Percentiles rank a stretch among this genome's conserved stretches.
These are phyloP conservation scores for Odontomyia ornata DNA, from an alignment of 2,888 invertebrate species.

Conservation along the genomic window DNA sequence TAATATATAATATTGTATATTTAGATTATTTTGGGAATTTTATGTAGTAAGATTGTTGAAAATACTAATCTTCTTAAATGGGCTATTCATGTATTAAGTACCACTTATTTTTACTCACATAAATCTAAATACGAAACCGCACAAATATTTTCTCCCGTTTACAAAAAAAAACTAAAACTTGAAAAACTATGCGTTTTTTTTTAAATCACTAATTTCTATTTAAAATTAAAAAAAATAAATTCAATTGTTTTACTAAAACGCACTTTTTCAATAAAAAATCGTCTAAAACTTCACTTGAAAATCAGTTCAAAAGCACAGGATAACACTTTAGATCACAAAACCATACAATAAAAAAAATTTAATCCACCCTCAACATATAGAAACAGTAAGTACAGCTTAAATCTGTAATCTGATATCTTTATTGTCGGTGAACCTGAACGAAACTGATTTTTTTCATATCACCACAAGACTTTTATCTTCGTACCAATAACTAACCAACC, in stretches of 20 bases:
- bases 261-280: neutral
- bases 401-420: conserved; percentile 11
- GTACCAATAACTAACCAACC: neutral
- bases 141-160: too few relatives aligned
- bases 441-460: conserved; percentile 37
- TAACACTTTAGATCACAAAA: neutral
- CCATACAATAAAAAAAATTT: neutral
- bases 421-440: conserved; percentile 3
- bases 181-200: too few relatives aligned
- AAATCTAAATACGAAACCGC: too few relatives aligned
- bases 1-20: too few relatives aligned
- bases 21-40: too few relatives aligned
- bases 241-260: neutral
- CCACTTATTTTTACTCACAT: too few relatives aligned
- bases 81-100: too few relatives aligned
- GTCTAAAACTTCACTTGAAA: neutral
- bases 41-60: too few relatives aligned
- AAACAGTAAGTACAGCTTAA: neutral
- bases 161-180: too few relatives aligned
- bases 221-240: too few relatives aligned
- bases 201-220: too few relatives aligned
- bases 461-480: conserved; percentile 23
- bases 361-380: neutral
- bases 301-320: neutral
- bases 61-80: too few relatives aligned